These are phyloP conservation scores for Colletes collaris DNA, from an alignment of 2,888 invertebrate genomes.

Conservation along the genomic window DNA sequence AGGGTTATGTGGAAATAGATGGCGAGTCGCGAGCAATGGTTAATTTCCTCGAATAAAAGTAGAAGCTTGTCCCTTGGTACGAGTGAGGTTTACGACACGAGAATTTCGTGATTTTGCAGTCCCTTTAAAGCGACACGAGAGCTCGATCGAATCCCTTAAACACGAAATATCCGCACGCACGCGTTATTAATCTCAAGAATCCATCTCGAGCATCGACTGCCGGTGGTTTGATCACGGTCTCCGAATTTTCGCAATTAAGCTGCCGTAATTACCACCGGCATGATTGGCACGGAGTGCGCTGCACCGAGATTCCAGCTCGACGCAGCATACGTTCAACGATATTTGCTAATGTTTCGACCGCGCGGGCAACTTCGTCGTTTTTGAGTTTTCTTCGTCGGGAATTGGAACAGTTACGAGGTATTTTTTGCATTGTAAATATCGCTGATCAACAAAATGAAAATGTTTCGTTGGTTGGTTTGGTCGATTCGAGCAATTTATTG, in stretches of 20 bases:
- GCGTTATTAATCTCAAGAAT: conserved; percentile 12
- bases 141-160: not conserved
- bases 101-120: too few species aligned
- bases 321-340: not conserved
- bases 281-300: not conserved
- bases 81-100: too few species aligned
- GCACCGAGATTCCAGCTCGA: not conserved
- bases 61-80: too few species aligned
- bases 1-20: too few species aligned
- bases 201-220: not conserved
- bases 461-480: too few species aligned
- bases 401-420: not conserved
- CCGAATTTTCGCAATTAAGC: conserved; percentile 28
- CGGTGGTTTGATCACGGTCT: not conserved
- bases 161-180: not conserved
- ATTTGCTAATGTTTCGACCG: not conserved
- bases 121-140: too few species aligned
- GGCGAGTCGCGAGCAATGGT: too few species aligned
- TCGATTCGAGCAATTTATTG: too few species aligned
- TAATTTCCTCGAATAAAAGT: too few species aligned
- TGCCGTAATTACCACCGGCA: conserved; percentile 15
- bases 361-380: not conserved
- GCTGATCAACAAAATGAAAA: too few species aligned
- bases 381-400: too few species aligned
- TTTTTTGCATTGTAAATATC: too few species aligned